Evolutionary conservation across 1,140 invertebrate species (phyloP), one percentile per base, ranked within the genome.

Genomic region (Calephelis nemesis): DNA sequence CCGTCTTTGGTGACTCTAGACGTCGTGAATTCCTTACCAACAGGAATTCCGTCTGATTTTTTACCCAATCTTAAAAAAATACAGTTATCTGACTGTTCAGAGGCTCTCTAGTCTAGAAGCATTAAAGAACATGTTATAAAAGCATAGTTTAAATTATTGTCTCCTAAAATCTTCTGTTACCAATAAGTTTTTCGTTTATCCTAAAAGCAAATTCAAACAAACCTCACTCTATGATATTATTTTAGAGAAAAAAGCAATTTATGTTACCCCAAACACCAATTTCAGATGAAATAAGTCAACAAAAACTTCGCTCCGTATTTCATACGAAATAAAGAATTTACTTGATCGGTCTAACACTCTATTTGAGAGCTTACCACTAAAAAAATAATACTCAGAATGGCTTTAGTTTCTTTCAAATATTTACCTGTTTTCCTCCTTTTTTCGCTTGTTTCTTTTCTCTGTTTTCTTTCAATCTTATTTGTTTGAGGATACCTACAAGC

Each of bases 401-500:
- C 62, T 11, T 30, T 15, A 30, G 30, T 30, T 30, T 11, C 30
- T 11, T 39, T 30, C 8, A 54, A 10, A 30, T 58, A 15, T 58
- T 74, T 70, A 84, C 84, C 82, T 86, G 80, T 65, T 89, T 90
- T 2, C 67, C 82, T 82, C 94, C 63, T 93, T 91, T 75, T 93
- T 95, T 76, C 91, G 95, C 86, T 80, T 94, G 93, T 79, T 95
- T 95, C 77, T 94, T 95, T 69, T 96, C 95, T 12, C 95, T 92
- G 4, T 85, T 93, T 78, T 96, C 95, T 65, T 96, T 95, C 5
- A 98, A 91, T 0, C 96, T 94, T 74, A 98, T 93, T 87, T 97
- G 96, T 86, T 97, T 98, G 42, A 98, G 90, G 63, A 97, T 95
- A 1, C 97, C 97, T 0, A 98, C 97, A 13, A 98, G 92, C 39